A percentile compares a stretch with the other conserved stretches of the same genome.
These are phyloP conservation scores for Dasysyrphus tricinctus DNA, from an alignment of 2,888 invertebrate genomes.

Conservation along the genomic window DNA sequence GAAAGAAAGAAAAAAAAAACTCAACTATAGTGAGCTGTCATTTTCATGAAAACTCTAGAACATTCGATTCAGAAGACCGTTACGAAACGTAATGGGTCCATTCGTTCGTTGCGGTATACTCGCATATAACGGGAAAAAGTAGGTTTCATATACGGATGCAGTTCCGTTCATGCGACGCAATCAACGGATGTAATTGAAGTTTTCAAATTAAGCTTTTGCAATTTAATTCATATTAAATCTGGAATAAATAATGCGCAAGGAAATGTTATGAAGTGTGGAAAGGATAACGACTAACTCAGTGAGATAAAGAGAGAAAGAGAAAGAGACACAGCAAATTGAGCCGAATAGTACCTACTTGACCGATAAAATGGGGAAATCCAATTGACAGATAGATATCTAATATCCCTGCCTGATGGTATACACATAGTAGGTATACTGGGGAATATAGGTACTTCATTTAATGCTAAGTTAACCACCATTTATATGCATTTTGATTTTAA, in stretches of 20 bases:
- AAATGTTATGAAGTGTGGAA: conserved; percentile 34
- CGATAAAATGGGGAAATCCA: conserved; percentile 23
- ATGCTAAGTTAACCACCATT: conserved; percentile 22
- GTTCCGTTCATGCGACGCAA: conserved; percentile 54
- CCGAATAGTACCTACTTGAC: conserved; percentile 18
- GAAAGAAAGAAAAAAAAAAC: conserved; percentile 18
- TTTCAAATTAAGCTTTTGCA: conserved; percentile 66
- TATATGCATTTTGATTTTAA: conserved; percentile 31
- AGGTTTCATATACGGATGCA: conserved; percentile 55
- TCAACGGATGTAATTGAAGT: conserved; percentile 72
- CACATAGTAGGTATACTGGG: no score
- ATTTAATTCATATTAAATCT: conserved; percentile 67
- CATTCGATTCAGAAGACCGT: conserved; percentile 35
- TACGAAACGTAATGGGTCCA: conserved; percentile 12
- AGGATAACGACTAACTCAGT: neutral
- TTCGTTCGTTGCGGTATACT: neutral
- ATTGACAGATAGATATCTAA: conserved; percentile 29
- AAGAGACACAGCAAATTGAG: neutral
- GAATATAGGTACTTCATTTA: conserved; percentile 20
- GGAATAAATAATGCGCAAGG: conserved; percentile 49
- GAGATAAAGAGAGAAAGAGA: neutral
- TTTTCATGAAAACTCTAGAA: conserved; percentile 52
- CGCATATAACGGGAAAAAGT: neutral
- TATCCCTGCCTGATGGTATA: neutral
- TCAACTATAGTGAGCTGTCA: conserved; percentile 48